A percentile compares a stretch with the other conserved stretches of the same genome.
These are phyloP conservation scores for Drymodes brunneopygia DNA, from an alignment of 2,113 vertebrate genomes.

Conservation along the genomic window DNA sequence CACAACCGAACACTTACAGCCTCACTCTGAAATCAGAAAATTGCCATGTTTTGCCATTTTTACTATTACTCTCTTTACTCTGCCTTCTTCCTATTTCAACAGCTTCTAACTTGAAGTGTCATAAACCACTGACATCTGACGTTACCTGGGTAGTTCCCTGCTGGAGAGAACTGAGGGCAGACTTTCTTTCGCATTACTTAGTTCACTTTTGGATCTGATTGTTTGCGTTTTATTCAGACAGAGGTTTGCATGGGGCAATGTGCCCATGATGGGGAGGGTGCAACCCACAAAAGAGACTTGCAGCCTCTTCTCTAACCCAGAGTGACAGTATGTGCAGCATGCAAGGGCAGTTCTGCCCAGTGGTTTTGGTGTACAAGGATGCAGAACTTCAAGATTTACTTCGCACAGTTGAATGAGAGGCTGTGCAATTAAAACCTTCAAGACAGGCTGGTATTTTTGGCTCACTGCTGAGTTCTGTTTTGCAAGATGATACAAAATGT, in stretches of 20 bases:
- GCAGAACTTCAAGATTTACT: background rate
- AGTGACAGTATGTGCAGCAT: background rate
- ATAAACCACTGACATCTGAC: background rate
- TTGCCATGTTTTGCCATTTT: background rate
- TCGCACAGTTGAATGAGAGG: background rate
- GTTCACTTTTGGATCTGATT: background rate
- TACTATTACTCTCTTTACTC: background rate
- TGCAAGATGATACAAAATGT: background rate
- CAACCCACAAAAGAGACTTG: background rate
- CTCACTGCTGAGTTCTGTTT: background rate
- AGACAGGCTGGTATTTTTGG: conserved; percentile 6
- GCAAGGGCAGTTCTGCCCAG: background rate
- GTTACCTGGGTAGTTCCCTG: background rate
- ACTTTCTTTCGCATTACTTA: background rate
- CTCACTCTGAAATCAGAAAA: background rate
- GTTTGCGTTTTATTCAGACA: background rate
- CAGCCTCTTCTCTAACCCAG: background rate
- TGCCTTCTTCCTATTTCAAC: background rate
- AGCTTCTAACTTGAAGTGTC: background rate
- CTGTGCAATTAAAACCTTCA: background rate
- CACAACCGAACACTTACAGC: background rate
- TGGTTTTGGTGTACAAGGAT: background rate
- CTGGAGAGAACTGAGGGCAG: background rate
- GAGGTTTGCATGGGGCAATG: background rate
- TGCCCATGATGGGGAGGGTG: background rate